Conservation (phyloP, 2,113 vertebrate genomes). For the Butorides virescens region DNA sequence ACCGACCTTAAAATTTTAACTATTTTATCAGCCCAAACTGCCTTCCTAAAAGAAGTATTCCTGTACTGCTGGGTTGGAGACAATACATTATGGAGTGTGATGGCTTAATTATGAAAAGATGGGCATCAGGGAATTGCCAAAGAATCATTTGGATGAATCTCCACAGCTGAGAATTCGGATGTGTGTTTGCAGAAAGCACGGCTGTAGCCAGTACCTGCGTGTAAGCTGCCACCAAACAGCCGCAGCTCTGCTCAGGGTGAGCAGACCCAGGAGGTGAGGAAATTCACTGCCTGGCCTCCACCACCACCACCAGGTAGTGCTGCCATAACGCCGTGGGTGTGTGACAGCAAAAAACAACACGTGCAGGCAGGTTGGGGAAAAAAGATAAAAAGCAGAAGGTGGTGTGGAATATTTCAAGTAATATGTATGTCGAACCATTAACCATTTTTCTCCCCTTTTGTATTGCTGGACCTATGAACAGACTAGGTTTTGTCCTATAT, state of each 20-base stretch:
- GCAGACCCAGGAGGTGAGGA: neutral
- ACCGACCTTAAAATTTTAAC: neutral
- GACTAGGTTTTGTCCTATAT: neutral
- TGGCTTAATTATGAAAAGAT: neutral
- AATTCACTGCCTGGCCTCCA: neutral
- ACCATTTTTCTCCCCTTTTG: accelerated
- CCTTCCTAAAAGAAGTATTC: neutral
- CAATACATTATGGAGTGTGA: neutral
- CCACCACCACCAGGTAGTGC: neutral
- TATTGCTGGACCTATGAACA: neutral
- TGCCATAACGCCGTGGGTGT: neutral
- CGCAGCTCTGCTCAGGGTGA: neutral
- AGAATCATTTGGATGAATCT: neutral
- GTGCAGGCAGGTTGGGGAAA: neutral
- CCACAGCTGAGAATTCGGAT: neutral
- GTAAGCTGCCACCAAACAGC: neutral
- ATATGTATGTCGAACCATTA: neutral
- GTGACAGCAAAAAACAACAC: neutral
- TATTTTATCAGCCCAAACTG: neutral
- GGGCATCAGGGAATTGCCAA: neutral
- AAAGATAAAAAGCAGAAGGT: neutral
- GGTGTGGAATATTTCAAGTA: neutral
- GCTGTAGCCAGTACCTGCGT: neutral
- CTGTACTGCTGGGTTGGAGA: neutral
- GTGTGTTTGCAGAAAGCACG: neutral